phyloP scores from a whole-genome alignment of 2,888 invertebrate species.

The Glyphotaelius pellucidus region DNA sequence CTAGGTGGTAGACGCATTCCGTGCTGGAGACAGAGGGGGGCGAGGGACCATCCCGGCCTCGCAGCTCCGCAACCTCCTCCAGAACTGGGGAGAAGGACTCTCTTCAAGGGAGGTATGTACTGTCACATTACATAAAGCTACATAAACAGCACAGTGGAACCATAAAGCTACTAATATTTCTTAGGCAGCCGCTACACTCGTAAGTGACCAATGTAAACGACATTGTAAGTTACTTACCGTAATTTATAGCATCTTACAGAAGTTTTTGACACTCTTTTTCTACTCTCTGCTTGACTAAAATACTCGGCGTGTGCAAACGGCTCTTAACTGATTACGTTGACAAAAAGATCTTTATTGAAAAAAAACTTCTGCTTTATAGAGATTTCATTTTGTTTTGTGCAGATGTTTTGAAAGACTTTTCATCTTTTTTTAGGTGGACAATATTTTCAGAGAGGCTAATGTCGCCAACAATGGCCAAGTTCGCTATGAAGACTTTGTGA shows the following conservation, averaged over 20 bases:
- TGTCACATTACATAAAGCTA: too few species aligned
- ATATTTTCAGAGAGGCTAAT: constrained; percentile 94
- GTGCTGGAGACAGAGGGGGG: constrained; percentile 87
- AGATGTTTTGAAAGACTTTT: background rate
- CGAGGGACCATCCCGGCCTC: constrained; percentile 87
- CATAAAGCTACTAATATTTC: too few species aligned
- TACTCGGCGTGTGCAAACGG: too few species aligned
- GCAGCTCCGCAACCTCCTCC: constrained; percentile 90
- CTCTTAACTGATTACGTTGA: too few species aligned
- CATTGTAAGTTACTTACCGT: too few species aligned
- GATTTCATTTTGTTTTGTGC: background rate
- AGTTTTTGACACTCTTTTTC: too few species aligned
- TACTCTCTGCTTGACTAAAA: too few species aligned
- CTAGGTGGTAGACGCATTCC: constrained; percentile 89
- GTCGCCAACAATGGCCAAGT: constrained; percentile 88
- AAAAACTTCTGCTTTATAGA: background rate
- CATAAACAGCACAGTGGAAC: too few species aligned
- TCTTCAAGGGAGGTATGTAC: constrained; percentile 79
- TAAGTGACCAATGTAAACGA: too few species aligned
- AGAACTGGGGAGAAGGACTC: constrained; percentile 95
- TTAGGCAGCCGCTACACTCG: too few species aligned
- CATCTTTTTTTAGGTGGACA: constrained; percentile 81
- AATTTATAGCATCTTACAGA: too few species aligned
- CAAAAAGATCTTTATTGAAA: too few species aligned
- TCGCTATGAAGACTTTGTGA: constrained; percentile 94